Conservation (phyloP, 2,113 vertebrate genomes). For the Heptranchias perlo region DNA sequence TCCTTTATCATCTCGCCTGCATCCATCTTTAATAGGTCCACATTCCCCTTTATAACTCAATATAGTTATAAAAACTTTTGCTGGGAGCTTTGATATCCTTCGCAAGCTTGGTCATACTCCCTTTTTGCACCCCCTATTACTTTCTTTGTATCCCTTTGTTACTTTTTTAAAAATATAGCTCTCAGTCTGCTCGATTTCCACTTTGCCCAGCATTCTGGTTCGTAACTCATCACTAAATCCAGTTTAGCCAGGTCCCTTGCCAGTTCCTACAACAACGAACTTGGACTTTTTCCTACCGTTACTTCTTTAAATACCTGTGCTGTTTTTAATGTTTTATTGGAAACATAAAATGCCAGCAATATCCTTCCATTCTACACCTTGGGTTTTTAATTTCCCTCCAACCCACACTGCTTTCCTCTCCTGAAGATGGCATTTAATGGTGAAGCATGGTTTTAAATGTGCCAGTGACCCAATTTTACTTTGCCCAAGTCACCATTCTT, state of each 20-base stretch:
- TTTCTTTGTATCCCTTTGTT: neutral
- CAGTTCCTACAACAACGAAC: too few species aligned
- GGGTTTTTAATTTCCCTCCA: too few species aligned
- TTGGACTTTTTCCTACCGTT: neutral
- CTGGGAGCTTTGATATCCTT: neutral
- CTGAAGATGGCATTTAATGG: neutral
- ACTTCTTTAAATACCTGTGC: neutral
- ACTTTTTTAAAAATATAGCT: neutral
- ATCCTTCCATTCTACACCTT: too few species aligned
- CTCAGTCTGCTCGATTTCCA: neutral
- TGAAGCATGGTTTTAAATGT: neutral
- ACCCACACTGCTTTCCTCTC: neutral
- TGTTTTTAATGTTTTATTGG: neutral
- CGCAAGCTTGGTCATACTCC: neutral
- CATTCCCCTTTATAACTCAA: neutral
- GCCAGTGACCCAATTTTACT: neutral
- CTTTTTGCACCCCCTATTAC: neutral
- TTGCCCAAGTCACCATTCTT: neutral
- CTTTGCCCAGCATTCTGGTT: neutral
- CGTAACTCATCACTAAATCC: neutral
- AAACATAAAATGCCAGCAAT: neutral
- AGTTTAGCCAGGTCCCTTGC: too few species aligned
- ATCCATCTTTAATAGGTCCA: neutral
- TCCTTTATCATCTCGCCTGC: neutral
- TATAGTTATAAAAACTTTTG: neutral